Evolutionary conservation across 92 coral and sea anemone genomes (phyloP), one percentile per base, ranked within the genome.

Genomic region (Micromussa lordhowensis): DNA sequence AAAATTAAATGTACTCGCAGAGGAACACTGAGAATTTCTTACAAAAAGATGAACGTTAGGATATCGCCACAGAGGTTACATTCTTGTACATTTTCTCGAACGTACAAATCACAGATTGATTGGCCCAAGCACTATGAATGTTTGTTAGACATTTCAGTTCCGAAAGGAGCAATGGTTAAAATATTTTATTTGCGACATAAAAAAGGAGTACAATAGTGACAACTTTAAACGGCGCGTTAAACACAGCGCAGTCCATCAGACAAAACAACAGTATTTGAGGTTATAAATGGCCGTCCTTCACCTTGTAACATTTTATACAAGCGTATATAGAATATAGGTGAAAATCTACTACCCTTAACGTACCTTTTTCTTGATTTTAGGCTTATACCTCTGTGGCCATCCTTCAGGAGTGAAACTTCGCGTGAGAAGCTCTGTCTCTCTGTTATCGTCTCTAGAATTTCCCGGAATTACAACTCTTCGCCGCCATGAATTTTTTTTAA

Each of bases 401-500:
- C 66, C 24, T 61, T 51, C 40, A 78, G 22, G 29, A 1, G 63
- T 44, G 17, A 64, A 30, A 44, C 13, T 77, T 86, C 35, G 48
- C 34, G 21, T 61, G 32, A 28, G 30, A 17, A 35, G 22, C 77
- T 53, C 14, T 24, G 30, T 24, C 2, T 61, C 5, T 63, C 66
- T 76, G 51, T 76, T 44, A 44, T 76, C 80, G 21, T 32, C 53
- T n/a, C n/a, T 24, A 38, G 22, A 63, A 66, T 44, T 81, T 81
- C 75, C 55, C 73, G 75, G 73, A 75, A 81, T 63, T 35, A 35
- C 26, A n/a, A 36, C 5, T 44, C 75, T 30, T 61, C 35, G 55
- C 75, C 85, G 75, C 85, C 85, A 81, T 81, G 1, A 35, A 73
- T 35, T 14, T 61, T 53, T 32, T 81, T 17, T 24, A 34, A 36